phyloP scores from a whole-genome alignment of 2,113 vertebrate species.

The Aplodontia rufa region DNA sequence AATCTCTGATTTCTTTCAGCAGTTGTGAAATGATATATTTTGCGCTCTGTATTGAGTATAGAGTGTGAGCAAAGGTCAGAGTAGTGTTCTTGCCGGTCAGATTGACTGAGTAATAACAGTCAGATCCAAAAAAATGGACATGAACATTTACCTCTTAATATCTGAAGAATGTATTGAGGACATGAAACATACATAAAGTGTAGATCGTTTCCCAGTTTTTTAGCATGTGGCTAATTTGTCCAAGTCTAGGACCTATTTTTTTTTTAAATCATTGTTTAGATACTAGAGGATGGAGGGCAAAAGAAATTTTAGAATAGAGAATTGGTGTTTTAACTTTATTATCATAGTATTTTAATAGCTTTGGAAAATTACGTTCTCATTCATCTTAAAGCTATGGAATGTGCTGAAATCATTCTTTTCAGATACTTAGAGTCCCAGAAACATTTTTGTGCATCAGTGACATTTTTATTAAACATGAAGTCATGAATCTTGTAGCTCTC shows the following conservation, averaged over 20 bases:
- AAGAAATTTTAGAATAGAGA: neutral
- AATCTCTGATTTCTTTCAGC: slow-evolving; percentile 20
- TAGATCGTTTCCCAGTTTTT: neutral
- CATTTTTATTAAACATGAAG: slow-evolving; percentile 71
- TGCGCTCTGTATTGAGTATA: slow-evolving; percentile 18
- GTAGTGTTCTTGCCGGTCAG: neutral
- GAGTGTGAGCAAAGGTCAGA: neutral
- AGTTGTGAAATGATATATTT: slow-evolving; percentile 29
- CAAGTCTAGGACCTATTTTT: neutral
- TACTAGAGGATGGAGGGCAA: neutral
- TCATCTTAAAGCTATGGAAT: slow-evolving; percentile 10
- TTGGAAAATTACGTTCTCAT: slow-evolving; percentile 21
- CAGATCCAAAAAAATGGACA: neutral
- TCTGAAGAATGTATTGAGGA: neutral
- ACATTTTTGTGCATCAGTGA: slow-evolving; percentile 56
- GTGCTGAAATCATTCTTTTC: slow-evolving; percentile 24
- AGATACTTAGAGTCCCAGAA: neutral
- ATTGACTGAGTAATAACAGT: neutral
- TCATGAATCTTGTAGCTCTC: slow-evolving; percentile 63
- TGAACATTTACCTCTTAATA: neutral
- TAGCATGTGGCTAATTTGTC: slow-evolving; percentile 12
- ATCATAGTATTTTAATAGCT: neutral
- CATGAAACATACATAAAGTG: neutral
- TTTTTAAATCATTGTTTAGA: slow-evolving; percentile 29
- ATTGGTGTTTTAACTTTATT: slow-evolving; percentile 22